Evolutionary conservation across 2,113 vertebrate genomes (phyloP), one percentile per base, ranked within the genome.

Genomic region (Romanogobio albipinnatus): DNA sequence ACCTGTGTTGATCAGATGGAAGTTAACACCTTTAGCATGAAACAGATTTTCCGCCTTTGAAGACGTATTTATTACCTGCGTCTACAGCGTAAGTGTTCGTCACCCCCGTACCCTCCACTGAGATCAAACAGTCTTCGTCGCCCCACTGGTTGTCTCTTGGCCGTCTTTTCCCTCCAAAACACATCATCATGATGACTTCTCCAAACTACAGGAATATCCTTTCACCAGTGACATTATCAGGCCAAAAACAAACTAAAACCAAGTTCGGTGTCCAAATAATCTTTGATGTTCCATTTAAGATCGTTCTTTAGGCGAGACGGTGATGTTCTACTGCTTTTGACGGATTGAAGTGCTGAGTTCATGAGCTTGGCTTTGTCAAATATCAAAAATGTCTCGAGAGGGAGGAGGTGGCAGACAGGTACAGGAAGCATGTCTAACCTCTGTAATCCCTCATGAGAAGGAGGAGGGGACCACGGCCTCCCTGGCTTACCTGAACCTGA

Each of bases 111-210:
- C 84, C 82, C 26, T 92, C 91, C 7, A 88, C 79, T 0, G 64
- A 71, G 22, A 94, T 90, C 90, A 94, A 86, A 77, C 53, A 11
- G 24, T 91, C 86, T 56, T 89, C 82, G 47, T 94, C 91, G 0
- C 77, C 84, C 89, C 88, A 92, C 0, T 86, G 90, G 88, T 58
- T 90, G 5, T 3, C 2, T 39, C 53, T 78, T 58, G 81, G 86
- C 83, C 83, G 83, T 43, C 92, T 91, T 1, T 87, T 88, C 73
- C 85, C 74, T 51, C 94, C 93, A 2, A 95, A 95, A 89, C 94
- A 95, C 83, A 85, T 81, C 91, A 93, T 90, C 86, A 89, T 93
- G 77, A 43, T 89, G 24, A 53, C 47, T 29, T 76, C 8, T 49
- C 45, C 6, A 33, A 24, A 53, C 53, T 29, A 19, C 43, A 13